Percentiles rank a stretch among this genome's conserved stretches.
These are phyloP conservation scores for Crossocerus cetratus DNA, from an alignment of 2,888 invertebrate genomes.

Conservation along the genomic window DNA sequence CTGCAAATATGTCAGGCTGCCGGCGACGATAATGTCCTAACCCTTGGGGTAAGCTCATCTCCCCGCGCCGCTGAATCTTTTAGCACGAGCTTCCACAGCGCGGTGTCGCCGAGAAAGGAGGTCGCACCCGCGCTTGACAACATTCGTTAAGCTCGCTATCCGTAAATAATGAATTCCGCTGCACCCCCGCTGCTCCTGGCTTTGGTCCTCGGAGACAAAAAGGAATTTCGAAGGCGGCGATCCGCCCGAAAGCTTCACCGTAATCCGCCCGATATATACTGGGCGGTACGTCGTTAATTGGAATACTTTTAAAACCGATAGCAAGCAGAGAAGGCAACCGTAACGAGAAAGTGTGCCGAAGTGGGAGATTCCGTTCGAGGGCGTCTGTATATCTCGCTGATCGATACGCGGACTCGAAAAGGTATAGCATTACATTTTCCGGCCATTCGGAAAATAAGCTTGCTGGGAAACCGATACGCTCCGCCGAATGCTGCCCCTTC, in stretches of 20 bases:
- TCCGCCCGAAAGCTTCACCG: background rate
- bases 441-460: too few species aligned
- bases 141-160: conserved; percentile 53
- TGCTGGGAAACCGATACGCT: too few species aligned
- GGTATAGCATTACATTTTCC: too few species aligned
- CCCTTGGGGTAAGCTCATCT: conserved; percentile 52
- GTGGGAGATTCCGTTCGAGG: too few species aligned
- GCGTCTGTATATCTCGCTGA: too few species aligned
- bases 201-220: conserved; percentile 13
- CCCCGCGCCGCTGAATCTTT: conserved; percentile 58
- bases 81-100: conserved; percentile 35
- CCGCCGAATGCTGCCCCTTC: too few species aligned
- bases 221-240: background rate
- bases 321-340: background rate
- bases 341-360: too few species aligned
- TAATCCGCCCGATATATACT: background rate
- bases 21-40: conserved; percentile 54
- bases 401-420: too few species aligned
- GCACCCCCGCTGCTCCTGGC: conserved; percentile 10
- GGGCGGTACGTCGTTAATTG: background rate
- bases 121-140: conserved; percentile 47
- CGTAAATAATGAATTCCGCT: conserved; percentile 54
- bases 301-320: conserved; percentile 5
- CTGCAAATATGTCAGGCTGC: conserved; percentile 48
- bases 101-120: conserved; percentile 45